Evolutionary conservation across 2,888 invertebrate genomes (phyloP).

Genomic region (Stenurella melanura): DNA sequence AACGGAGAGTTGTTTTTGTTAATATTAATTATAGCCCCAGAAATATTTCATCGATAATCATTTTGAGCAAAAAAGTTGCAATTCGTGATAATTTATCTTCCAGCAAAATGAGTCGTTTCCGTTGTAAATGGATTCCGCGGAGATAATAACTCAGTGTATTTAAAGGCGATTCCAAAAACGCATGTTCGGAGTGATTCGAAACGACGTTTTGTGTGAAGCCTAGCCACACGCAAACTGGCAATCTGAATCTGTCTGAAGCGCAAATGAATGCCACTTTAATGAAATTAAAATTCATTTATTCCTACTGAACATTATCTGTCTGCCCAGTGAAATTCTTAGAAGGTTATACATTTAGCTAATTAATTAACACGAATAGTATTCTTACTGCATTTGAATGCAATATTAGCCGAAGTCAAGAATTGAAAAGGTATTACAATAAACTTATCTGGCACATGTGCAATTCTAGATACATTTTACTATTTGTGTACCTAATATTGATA

Average conservation of each 20-base stretch:
- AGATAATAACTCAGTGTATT: constrained; percentile 39
- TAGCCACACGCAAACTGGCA: constrained; percentile 68
- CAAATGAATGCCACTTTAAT: constrained; percentile 67
- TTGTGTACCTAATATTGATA: too few species aligned
- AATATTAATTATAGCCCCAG: constrained; percentile 20
- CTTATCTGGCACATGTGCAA: not conserved
- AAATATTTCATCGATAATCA: constrained; percentile 32
- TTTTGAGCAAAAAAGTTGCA: constrained; percentile 19
- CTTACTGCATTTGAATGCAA: constrained; percentile 11
- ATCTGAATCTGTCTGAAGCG: constrained; percentile 69
- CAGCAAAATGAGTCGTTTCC: constrained; percentile 44
- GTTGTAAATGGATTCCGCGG: constrained; percentile 25
- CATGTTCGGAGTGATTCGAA: constrained; percentile 31
- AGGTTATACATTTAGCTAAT: constrained; percentile 69
- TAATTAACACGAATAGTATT: constrained; percentile 60
- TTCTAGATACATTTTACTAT: not conserved
- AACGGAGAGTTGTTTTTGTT: constrained; percentile 1
- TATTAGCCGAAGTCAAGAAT: not conserved
- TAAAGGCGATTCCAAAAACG: constrained; percentile 44
- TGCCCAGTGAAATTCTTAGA: constrained; percentile 69
- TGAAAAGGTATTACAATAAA: not conserved
- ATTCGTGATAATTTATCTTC: constrained; percentile 19
- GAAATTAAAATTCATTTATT: constrained; percentile 74
- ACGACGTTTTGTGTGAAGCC: constrained; percentile 35
- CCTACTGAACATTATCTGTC: constrained; percentile 69